Evolutionary conservation across 2,797 vertebrate species (phyloP), one percentile per base, ranked within the genome.

Genomic region (Pempheris klunzingeri): DNA sequence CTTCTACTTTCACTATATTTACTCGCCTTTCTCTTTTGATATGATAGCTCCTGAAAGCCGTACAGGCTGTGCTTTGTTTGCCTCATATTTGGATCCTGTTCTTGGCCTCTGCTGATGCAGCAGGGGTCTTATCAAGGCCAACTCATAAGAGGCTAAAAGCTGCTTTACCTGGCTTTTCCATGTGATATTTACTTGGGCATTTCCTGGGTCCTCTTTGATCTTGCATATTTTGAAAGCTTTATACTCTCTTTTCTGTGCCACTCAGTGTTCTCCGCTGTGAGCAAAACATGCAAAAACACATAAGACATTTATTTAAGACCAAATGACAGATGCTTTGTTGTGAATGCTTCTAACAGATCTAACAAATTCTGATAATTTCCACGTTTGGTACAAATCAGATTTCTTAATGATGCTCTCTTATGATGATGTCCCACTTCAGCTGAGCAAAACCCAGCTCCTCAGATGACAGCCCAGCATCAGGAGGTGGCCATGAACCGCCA

Each of bases 401-500:
- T 1, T 63, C 58, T 30, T 7, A 65, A 43, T 47, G 7, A 26
- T 68, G 3, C 28, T 9, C 47, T 7, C 20, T n/a, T n/a, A n/a
- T n/a, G n/a, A n/a, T n/a, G n/a, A n/a, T 57, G 22, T 61, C 38
- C 5, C 30, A 0, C 63, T 61, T 71, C 52, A 99, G 98, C 98
- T 66, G 96, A 98, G 74, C 97, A 99, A 93, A 99, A 99, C 80
- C 95, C 95, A 0, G 80, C 96, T 28, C 90, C 95, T 22, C 95
- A 96, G 4, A 90, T 97, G 11, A 93, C 94, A 1, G 87, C 94
- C 63, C 94, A 95, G 77, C 96, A 97, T 39, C 97, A 97, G 73
- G 97, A 98, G 89, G 94, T 95, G 6, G 93, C 97, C 67, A 95
- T 97, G 89, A 99, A 96, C 91, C 95, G 98, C 0, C 97, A 98